Conservation (phyloP, 2,797 vertebrate genomes). For the Octomys mimax region DNA sequence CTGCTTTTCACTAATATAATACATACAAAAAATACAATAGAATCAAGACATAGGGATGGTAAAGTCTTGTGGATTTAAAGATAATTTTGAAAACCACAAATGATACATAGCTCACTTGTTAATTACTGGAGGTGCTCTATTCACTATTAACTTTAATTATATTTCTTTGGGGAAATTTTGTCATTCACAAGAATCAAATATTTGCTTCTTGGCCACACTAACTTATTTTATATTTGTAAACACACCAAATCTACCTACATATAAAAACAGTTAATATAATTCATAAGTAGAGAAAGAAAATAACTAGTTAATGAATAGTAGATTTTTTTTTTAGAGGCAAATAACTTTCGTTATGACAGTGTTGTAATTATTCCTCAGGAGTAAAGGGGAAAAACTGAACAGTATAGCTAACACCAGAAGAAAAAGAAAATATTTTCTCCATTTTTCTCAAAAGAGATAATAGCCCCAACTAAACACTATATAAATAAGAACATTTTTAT, state of each 20-base stretch:
- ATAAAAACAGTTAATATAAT: slow-evolving; percentile 48
- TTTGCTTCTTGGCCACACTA: slow-evolving; percentile 73
- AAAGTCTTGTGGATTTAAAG: slow-evolving; percentile 48
- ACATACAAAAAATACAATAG: neutral
- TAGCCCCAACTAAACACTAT: neutral
- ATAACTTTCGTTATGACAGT: slow-evolving; percentile 21
- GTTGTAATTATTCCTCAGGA: slow-evolving; percentile 4
- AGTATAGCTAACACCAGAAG: slow-evolving; percentile 29
- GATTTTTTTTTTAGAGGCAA: slow-evolving; percentile 32
- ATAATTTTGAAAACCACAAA: slow-evolving; percentile 37
- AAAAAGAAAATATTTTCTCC: slow-evolving; percentile 53
- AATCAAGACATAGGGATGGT: slow-evolving; percentile 56
- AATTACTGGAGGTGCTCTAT: slow-evolving; percentile 72
- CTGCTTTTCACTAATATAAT: slow-evolving; percentile 27
- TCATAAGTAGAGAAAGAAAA: slow-evolving; percentile 61
- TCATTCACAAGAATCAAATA: slow-evolving; percentile 55
- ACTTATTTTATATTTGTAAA: slow-evolving; percentile 40
- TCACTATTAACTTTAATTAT: slow-evolving; percentile 74
- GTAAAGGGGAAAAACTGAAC: neutral
- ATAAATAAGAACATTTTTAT: slow-evolving; percentile 63
- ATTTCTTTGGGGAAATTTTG: slow-evolving; percentile 70
- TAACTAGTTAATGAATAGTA: slow-evolving; percentile 47
- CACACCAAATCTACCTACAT: slow-evolving; percentile 30
- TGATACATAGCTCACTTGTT: slow-evolving; percentile 41
- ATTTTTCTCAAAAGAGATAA: slow-evolving; percentile 62